A percentile compares a stretch with the other conserved stretches of the same genome.
phyloP scores from a whole-genome alignment of 2,113 vertebrate species.

The Gavialis gangeticus region DNA sequence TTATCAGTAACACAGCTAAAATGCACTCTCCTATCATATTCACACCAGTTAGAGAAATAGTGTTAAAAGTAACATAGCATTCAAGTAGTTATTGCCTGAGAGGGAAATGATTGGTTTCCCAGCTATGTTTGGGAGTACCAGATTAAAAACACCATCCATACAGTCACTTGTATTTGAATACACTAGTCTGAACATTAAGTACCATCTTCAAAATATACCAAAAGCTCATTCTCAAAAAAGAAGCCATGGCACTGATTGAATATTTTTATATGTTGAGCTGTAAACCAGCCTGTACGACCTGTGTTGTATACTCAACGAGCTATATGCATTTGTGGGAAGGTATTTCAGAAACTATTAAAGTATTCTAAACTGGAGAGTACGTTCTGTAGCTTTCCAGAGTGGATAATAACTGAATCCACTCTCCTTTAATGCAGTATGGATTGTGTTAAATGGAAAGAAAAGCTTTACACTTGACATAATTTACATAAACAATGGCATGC shows the following conservation, averaged over 20 bases:
- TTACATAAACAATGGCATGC: background rate
- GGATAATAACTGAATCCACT: background rate
- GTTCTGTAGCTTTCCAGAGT: slow-evolving; percentile 4
- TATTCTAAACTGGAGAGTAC: slow-evolving; percentile 48
- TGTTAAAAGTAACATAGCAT: background rate
- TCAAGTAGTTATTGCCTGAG: background rate
- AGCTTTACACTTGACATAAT: background rate
- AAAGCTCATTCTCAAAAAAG: slow-evolving; percentile 45
- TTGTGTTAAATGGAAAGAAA: background rate
- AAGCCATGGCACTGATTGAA: background rate
- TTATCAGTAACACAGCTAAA: background rate
- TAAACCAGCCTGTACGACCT: background rate
- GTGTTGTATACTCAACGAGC: background rate
- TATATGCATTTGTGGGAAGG: slow-evolving; percentile 13
- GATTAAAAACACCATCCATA: background rate
- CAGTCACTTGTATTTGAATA: background rate
- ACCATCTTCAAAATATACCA: slow-evolving; percentile 17
- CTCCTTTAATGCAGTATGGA: background rate
- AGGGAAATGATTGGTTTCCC: background rate
- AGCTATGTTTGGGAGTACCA: background rate
- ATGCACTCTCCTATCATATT: background rate
- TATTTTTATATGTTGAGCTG: background rate
- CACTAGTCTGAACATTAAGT: background rate
- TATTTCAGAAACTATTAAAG: slow-evolving; percentile 24
- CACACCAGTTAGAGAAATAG: background rate